Conservation (phyloP, 2,797 vertebrate genomes). For the Pagetopsis macropterus region DNA sequence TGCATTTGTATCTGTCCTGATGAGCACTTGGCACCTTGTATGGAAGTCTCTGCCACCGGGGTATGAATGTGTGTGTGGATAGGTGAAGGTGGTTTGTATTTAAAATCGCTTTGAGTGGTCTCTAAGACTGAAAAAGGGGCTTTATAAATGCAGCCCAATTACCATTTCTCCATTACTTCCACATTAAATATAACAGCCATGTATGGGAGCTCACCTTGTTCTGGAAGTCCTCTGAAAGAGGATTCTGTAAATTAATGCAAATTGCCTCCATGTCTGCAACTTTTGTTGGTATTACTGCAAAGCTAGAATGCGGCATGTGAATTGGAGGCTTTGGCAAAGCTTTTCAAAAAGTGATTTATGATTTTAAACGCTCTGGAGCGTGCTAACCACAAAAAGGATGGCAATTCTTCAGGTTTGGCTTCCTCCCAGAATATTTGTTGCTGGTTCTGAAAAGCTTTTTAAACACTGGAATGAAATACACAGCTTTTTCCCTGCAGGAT, state of each 20-base stretch:
- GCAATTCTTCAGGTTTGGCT: conserved; percentile 13
- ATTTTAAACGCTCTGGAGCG: conserved; percentile 28
- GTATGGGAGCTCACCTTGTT: conserved; percentile 16
- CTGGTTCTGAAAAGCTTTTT: conserved; percentile 21
- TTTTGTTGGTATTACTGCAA: conserved; percentile 4
- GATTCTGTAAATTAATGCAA: conserved; percentile 3
- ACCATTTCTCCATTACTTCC: background rate
- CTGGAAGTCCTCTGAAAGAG: background rate
- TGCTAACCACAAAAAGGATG: conserved; percentile 21
- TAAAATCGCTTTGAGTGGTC: no score
- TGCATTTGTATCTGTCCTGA: no score
- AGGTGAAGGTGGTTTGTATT: no score
- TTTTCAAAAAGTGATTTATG: conserved; percentile 36
- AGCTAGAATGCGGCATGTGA: background rate
- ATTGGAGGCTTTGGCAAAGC: conserved; percentile 3
- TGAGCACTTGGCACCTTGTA: no score
- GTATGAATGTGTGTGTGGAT: no score
- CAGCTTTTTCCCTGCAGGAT: background rate
- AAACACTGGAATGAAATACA: conserved; percentile 8
- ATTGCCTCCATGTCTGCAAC: background rate
- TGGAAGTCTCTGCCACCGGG: no score
- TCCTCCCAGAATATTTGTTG: conserved; percentile 12
- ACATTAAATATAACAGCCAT: background rate
- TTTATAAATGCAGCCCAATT: no score
- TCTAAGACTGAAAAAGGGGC: no score